phyloP scores from a whole-genome alignment of 1,140 invertebrate species.

The Helicoverpa armigera region DNA sequence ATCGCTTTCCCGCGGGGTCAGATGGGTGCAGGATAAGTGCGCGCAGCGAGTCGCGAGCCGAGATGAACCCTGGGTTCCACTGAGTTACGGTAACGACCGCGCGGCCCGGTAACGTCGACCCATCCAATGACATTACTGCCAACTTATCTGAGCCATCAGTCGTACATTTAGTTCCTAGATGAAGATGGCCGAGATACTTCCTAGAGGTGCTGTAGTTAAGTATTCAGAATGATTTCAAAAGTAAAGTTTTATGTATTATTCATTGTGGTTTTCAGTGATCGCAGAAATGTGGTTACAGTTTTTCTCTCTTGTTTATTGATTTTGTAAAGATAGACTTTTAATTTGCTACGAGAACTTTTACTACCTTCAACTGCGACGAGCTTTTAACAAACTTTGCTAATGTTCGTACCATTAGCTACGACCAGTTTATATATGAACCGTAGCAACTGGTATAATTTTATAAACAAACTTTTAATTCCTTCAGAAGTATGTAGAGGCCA shows the following conservation, averaged over 20 bases:
- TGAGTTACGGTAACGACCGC: conserved; percentile 54
- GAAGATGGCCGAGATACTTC: conserved; percentile 22
- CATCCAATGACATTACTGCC: conserved; percentile 52
- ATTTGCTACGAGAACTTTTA: no score
- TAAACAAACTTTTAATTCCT: background rate
- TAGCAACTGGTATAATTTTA: background rate
- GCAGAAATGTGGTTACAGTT: no score
- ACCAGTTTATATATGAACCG: background rate
- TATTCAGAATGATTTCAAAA: conserved; percentile 23
- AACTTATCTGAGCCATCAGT: conserved; percentile 40
- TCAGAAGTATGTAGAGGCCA: no score
- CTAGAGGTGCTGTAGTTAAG: background rate
- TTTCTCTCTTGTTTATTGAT: background rate
- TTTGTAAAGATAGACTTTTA: background rate
- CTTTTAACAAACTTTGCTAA: background rate
- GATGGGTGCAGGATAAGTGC: conserved; percentile 63
- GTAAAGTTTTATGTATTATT: conserved; percentile 19
- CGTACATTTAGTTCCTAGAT: conserved; percentile 33
- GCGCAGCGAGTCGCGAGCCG: conserved; percentile 53
- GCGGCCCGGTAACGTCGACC: conserved; percentile 42
- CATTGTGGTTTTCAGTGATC: conserved; percentile 1
- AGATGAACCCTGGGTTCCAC: conserved; percentile 54
- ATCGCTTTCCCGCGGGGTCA: conserved; percentile 66
- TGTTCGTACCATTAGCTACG: conserved; percentile 15
- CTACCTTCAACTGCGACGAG: background rate